A percentile compares a stretch with the other conserved stretches of the same genome.
These are phyloP conservation scores for Epirrhoe tristata DNA, from an alignment of 2,888 invertebrate genomes.

Conservation along the genomic window DNA sequence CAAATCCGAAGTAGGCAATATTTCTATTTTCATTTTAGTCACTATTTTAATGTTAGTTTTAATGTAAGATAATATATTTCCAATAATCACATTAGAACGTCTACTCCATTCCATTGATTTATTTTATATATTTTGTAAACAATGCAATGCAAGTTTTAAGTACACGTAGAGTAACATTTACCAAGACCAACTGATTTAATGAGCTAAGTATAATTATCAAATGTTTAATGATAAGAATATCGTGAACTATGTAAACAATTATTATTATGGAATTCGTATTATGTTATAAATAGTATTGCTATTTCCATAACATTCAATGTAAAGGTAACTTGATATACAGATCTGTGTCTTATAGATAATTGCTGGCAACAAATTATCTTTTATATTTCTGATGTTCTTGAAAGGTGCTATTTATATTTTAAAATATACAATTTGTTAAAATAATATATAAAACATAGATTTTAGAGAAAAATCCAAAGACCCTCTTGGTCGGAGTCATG, in stretches of 20 bases:
- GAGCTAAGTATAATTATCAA: constrained; percentile 12
- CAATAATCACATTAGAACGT: constrained; percentile 22
- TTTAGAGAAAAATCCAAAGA: constrained; percentile 66
- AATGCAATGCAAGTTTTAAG: constrained; percentile 22
- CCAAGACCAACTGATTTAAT: constrained; percentile 14
- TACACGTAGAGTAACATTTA: constrained; percentile 26
- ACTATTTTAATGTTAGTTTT: constrained; percentile 40
- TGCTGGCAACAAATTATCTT: constrained; percentile 30
- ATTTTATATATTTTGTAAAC: constrained; percentile 16
- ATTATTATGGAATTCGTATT: constrained; percentile 74
- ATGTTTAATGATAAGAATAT: constrained; percentile 14
- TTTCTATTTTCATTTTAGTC: constrained; percentile 85
- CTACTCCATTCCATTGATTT: constrained; percentile 12
- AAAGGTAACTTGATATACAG: constrained; percentile 38
- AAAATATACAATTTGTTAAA: constrained; percentile 36
- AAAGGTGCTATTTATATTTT: constrained; percentile 63
- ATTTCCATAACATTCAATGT: constrained; percentile 62
- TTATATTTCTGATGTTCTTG: constrained; percentile 27
- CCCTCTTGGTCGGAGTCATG: constrained; percentile 80
- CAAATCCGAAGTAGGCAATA: constrained; percentile 55
- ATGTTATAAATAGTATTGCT: constrained; percentile 75
- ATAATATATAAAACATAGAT: constrained; percentile 53
- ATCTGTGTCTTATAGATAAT: constrained; percentile 5
- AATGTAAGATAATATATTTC: constrained; percentile 23
- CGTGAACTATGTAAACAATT: constrained; percentile 5